A percentile compares a stretch with the other conserved stretches of the same genome.
Conservation (phyloP, 2,797 vertebrate species). For the Sebastolobus alascanus region DNA sequence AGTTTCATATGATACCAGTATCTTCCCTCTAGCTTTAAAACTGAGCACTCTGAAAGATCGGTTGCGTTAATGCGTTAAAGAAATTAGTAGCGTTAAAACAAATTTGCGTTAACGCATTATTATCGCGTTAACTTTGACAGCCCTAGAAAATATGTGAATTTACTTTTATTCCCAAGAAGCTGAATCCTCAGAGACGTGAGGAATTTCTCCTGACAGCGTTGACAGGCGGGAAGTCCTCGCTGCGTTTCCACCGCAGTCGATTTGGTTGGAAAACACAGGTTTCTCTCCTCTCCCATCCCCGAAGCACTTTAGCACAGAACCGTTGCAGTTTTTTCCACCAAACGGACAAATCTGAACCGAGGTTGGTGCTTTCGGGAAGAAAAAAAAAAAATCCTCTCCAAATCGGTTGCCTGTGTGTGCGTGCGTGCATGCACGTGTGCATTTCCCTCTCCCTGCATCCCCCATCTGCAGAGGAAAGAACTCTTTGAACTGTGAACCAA, state of each 20-base stretch:
- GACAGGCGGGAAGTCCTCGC: constrained; percentile 63
- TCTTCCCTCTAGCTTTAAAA: neutral
- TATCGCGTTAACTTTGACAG: neutral
- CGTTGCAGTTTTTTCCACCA: constrained; percentile 37
- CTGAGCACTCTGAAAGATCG: neutral
- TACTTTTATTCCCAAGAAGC: constrained; percentile 50
- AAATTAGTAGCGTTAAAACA: too few species aligned
- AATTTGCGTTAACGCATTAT: neutral
- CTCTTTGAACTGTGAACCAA: constrained; percentile 81
- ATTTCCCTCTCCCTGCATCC: constrained; percentile 18
- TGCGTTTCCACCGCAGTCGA: constrained; percentile 44
- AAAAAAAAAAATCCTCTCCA: constrained; percentile 17
- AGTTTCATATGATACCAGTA: too few species aligned
- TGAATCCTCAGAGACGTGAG: constrained; percentile 38
- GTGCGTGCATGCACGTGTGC: constrained; percentile 9
- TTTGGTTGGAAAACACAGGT: constrained; percentile 51
- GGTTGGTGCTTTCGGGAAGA: constrained; percentile 24
- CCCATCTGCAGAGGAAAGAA: constrained; percentile 68
- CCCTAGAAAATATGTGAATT: constrained; percentile 19
- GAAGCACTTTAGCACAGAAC: constrained; percentile 48
- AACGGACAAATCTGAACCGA: constrained; percentile 53
- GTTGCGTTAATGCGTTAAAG: neutral
- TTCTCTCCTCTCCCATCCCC: constrained; percentile 45
- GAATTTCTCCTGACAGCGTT: constrained; percentile 55
- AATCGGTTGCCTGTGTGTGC: constrained; percentile 30